Percentiles rank a stretch among this genome's conserved stretches.
phyloP scores from a whole-genome alignment of 2,113 vertebrate species.

The Corythornis madagascariensis region DNA sequence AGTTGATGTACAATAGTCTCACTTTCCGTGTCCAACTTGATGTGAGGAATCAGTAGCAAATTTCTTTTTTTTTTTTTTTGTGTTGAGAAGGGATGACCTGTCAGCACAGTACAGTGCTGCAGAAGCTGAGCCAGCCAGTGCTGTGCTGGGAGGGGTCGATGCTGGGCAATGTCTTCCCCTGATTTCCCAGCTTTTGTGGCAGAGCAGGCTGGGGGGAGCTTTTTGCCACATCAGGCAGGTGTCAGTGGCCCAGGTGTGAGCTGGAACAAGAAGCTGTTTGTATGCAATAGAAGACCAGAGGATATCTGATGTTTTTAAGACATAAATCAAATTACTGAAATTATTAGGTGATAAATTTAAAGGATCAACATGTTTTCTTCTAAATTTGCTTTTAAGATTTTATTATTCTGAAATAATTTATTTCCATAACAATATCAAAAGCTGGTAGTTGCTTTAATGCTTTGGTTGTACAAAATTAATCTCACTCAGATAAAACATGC shows the following conservation, averaged over 20 bases:
- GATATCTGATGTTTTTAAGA: background rate
- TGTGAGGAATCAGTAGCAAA: background rate
- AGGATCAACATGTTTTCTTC: background rate
- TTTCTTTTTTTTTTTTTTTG: background rate
- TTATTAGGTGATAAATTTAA: background rate
- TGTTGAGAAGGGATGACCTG: background rate
- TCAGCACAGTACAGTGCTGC: background rate
- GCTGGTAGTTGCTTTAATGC: background rate
- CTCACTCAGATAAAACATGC: background rate
- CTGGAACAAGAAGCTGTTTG: background rate
- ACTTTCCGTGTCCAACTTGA: background rate
- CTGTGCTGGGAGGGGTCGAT: background rate
- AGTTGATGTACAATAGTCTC: background rate
- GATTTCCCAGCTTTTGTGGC: background rate
- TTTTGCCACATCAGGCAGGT: rapidly evolving
- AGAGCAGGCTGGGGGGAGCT: background rate
- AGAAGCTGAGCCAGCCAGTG: background rate
- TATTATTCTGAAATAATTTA: background rate
- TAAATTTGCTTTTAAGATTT: background rate
- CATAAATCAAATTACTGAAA: background rate
- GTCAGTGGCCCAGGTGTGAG: background rate
- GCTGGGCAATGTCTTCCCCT: background rate
- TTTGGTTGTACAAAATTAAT: background rate
- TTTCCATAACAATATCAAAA: background rate
- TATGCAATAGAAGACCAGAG: background rate